Percentiles rank a stretch among this genome's conserved stretches.
Evolutionary conservation across 2,797 vertebrate species (phyloP).

Genomic region (Eulemur rubriventer): DNA sequence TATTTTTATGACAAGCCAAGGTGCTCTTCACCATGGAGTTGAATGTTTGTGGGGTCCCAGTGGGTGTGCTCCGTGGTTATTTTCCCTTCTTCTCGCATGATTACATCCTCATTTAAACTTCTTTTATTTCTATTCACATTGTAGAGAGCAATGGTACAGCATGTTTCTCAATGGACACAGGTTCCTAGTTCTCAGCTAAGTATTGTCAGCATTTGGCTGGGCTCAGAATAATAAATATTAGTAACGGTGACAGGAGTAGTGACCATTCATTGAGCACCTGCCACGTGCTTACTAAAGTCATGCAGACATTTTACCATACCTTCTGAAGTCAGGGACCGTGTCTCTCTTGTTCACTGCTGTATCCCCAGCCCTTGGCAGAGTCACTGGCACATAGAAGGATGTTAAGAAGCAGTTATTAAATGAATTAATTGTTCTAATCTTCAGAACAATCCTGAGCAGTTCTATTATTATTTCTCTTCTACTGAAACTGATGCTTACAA

Average conservation of each 20-base stretch:
- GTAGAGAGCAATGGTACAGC: not conserved
- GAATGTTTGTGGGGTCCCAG: not conserved
- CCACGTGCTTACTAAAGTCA: not conserved
- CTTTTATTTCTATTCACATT: not conserved
- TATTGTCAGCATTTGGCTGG: not conserved
- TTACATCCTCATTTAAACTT: not conserved
- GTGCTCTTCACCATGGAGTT: not conserved
- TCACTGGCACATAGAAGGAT: not conserved
- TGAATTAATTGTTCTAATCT: not conserved
- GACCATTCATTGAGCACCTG: not conserved
- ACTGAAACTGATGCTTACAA: not conserved
- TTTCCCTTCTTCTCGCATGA: not conserved
- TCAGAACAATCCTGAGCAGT: not conserved
- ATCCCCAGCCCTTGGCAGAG: not conserved
- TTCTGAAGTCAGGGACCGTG: not conserved
- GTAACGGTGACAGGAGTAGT: not conserved
- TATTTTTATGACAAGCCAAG: not conserved
- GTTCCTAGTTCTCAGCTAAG: not conserved
- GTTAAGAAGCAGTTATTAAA: not conserved
- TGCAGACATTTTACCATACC: not conserved
- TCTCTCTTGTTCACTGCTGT: not conserved
- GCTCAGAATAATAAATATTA: not conserved
- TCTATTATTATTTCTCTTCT: not conserved
- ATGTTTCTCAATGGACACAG: not conserved
- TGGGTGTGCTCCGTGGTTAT: not conserved